Evolutionary conservation across 2,888 invertebrate genomes (phyloP), one percentile per base, ranked within the genome.

Genomic region (Pollenia griseotomentosa): DNA sequence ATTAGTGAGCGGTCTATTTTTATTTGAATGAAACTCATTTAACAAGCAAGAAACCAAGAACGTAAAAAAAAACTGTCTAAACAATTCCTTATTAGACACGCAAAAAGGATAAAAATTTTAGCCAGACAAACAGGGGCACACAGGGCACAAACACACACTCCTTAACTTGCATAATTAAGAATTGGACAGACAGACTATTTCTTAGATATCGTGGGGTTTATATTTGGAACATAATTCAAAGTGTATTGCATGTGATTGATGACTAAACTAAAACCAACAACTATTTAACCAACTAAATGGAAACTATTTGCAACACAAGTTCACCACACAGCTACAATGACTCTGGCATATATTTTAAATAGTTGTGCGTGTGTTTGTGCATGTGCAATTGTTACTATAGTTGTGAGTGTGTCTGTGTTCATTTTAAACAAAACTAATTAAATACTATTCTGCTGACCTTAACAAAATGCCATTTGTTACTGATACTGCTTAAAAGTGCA

Each of bases 391-490:
- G 23, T 10, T n/a, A 19, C n/a, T 23, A 53, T 40, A 33, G 16
- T 16, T 57, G 78, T 68, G 16, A 68, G 23, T 19, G 23, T 23
- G 44, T 63, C 19, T 48, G 48, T 70, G 63, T 71, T 51, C 51
- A 48, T 42, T 55, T 55, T n/a, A 66, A 74, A 73, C 77, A 51
- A 71, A 87, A 87, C 87, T 87, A 87, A 87, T 87, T 87, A 87
- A 87, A 87, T 78, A 65, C 57, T 61, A 87, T 84, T 87, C 59
- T 84, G 87, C 87, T 87, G 87, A 87, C 87, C 87, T 87, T 87
- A 87, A 84, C 87, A 84, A 82, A 87, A 87, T 87, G 78, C 74
- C 81, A 84, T 87, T 84, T 87, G 87, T 79, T 87, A 87, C 65
- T 66, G 87, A 87, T 87, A 84, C 59, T 33, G 68, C 61, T 78